A percentile compares a stretch with the other conserved stretches of the same genome.
These are phyloP conservation scores for Aelia acuminata DNA, from an alignment of 2,888 invertebrate genomes.

Conservation along the genomic window DNA sequence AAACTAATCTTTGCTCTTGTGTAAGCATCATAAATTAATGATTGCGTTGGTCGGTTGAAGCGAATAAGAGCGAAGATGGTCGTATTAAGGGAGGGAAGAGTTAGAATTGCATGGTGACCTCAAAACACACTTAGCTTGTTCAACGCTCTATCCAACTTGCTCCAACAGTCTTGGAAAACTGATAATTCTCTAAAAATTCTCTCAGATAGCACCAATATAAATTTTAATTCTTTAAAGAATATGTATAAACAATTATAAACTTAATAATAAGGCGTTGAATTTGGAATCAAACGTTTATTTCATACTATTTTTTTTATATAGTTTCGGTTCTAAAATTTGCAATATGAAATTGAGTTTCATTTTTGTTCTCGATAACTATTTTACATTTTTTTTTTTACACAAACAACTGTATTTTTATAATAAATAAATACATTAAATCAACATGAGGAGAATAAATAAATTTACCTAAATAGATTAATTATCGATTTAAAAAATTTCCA, in stretches of 20 bases:
- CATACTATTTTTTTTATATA: too few species aligned
- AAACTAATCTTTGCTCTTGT: background rate
- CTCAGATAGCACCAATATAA: background rate
- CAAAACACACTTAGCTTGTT: conserved; percentile 30
- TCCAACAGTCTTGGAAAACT: background rate
- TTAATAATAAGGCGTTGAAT: too few species aligned
- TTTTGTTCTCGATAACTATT: too few species aligned
- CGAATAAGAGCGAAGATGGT: background rate
- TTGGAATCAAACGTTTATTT: too few species aligned
- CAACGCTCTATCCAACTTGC: background rate
- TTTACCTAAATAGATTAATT: too few species aligned
- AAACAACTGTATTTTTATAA: too few species aligned
- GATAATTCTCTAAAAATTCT: background rate
- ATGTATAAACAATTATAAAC: background rate
- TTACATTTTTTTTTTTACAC: too few species aligned
- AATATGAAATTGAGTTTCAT: too few species aligned
- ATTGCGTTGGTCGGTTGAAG: background rate
- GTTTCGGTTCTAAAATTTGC: too few species aligned
- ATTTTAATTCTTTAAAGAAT: background rate
- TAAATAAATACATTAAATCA: too few species aligned
- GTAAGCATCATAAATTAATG: background rate
- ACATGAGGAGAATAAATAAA: too few species aligned
- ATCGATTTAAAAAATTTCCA: too few species aligned
- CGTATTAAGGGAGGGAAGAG: conserved; percentile 24
- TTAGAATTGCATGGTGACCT: conserved; percentile 26